Evolutionary conservation across 2,888 invertebrate genomes (phyloP).

Genomic region (Chalcosyrphus nemorum): DNA sequence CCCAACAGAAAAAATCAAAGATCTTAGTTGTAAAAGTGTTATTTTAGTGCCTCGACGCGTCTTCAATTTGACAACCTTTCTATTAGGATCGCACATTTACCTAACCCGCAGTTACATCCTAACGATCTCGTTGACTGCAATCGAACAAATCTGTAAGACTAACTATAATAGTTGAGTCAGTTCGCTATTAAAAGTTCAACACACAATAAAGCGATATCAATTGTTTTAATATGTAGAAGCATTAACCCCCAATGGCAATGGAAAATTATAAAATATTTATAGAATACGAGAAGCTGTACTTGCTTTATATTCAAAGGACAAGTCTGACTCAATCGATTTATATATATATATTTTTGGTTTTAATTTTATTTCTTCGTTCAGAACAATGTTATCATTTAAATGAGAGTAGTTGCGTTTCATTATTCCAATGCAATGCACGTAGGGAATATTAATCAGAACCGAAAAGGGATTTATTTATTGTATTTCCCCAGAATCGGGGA

Average conservation of each 20-base stretch:
- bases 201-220: neutral
- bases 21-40: too few species aligned
- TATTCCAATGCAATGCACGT: neutral
- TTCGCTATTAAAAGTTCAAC: too few species aligned
- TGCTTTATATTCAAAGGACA: neutral
- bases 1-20: too few species aligned
- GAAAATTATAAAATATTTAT: neutral
- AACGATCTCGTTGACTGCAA: too few species aligned
- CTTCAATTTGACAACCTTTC: too few species aligned
- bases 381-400: slow-evolving; percentile 21
- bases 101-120: too few species aligned
- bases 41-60: too few species aligned
- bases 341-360: too few species aligned
- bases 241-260: neutral
- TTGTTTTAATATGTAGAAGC: neutral
- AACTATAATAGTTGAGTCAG: too few species aligned
- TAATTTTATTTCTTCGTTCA: neutral
- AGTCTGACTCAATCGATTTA: neutral
- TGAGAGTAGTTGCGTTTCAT: neutral
- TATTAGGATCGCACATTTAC: too few species aligned
- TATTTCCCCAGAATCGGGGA: neutral
- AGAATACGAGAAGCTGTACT: neutral
- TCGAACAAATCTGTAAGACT: too few species aligned
- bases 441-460: neutral
- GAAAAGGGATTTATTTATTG: slow-evolving; percentile 1